Conservation (phyloP, 2,888 invertebrate species). For the Ectemnius lituratus region DNA sequence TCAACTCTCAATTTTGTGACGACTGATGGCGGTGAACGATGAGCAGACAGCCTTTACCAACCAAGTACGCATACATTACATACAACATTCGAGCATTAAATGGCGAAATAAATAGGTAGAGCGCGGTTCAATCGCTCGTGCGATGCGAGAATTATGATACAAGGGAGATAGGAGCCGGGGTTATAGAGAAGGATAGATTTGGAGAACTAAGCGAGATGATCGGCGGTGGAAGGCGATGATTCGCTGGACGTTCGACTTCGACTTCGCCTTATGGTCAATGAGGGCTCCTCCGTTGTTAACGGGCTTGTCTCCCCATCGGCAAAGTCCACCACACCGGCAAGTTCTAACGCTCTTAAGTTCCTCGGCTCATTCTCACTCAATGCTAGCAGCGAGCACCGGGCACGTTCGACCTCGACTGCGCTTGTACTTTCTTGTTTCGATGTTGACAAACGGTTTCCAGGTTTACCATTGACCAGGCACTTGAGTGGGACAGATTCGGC, state of each 20-base stretch:
- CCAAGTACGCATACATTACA: no score
- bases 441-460: constrained; percentile 66
- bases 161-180: no score
- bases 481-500: constrained; percentile 70
- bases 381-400: constrained; percentile 4
- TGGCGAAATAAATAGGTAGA: no score
- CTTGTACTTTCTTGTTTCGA: constrained; percentile 44
- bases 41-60: no score
- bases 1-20: no score
- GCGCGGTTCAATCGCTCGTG: no score
- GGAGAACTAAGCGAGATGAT: no score
- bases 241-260: constrained; percentile 6
- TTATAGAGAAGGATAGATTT: no score
- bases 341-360: constrained; percentile 21
- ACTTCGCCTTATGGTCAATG: constrained; percentile 23
- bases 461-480: constrained; percentile 73
- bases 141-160: no score
- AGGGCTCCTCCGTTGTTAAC: constrained; percentile 45
- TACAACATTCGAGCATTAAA: no score
- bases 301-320: constrained; percentile 43
- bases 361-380: constrained; percentile 33
- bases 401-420: constrained; percentile 31
- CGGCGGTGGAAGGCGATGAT: background rate
- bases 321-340: constrained; percentile 12
- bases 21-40: no score